phyloP scores from a whole-genome alignment of 2,888 invertebrate species.

The Hypomecis punctinalis region DNA sequence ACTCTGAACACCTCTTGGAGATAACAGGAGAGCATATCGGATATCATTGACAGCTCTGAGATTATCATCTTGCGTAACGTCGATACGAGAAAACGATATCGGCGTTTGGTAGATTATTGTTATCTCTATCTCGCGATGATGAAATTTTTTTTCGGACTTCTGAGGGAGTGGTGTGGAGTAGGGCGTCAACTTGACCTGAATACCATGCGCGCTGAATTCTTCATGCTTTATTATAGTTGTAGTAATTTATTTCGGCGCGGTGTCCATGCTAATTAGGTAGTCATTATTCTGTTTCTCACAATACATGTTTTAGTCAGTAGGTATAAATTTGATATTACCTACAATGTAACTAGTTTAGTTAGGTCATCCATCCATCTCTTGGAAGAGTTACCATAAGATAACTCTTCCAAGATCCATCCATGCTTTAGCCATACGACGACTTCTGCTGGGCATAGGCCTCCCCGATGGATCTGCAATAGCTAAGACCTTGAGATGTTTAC shows the following conservation, averaged over 20 bases:
- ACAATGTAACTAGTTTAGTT: too few species aligned
- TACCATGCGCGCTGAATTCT: conserved; percentile 18
- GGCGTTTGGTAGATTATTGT: conserved; percentile 59
- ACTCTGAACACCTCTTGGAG: conserved; percentile 53
- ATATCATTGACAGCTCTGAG: conserved; percentile 75
- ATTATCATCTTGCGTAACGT: conserved; percentile 75
- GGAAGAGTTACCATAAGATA: too few species aligned
- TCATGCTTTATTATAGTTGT: conserved; percentile 2
- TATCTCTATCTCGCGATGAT: conserved; percentile 70
- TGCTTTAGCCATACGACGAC: too few species aligned
- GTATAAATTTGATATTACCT: too few species aligned
- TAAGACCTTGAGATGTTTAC: too few species aligned
- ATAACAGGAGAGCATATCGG: conserved; percentile 67
- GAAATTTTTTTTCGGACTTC: conserved; percentile 59
- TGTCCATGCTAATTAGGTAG: background rate
- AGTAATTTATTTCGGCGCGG: background rate
- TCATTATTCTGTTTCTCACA: background rate
- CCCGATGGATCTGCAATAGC: too few species aligned
- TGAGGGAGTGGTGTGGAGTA: conserved; percentile 46
- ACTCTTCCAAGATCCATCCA: too few species aligned
- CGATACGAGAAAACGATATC: conserved; percentile 51
- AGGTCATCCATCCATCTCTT: too few species aligned
- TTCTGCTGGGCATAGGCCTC: too few species aligned
- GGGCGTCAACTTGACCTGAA: conserved; percentile 30
- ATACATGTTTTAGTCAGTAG: too few species aligned